phyloP scores from a whole-genome alignment of 2,888 invertebrate species.

The Erebia ligea region DNA sequence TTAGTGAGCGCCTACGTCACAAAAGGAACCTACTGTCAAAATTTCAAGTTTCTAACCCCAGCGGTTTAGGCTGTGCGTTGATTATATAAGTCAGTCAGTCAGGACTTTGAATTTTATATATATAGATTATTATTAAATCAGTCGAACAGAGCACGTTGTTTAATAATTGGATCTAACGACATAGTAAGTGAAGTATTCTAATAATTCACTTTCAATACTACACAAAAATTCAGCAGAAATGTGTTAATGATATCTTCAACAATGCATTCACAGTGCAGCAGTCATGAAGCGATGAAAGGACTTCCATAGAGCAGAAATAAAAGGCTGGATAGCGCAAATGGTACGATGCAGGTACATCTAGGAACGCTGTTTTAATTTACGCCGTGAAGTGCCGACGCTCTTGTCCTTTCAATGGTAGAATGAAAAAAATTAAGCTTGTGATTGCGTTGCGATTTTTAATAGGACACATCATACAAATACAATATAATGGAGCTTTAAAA shows the following conservation, averaged over 20 bases:
- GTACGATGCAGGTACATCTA: constrained; percentile 21
- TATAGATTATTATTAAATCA: too few relatives aligned
- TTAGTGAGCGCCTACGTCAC: too few relatives aligned
- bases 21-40: too few relatives aligned
- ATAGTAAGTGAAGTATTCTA: too few relatives aligned
- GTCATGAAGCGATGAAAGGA: constrained; percentile 12
- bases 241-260: constrained; percentile 14
- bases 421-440: constrained; percentile 20
- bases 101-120: too few relatives aligned
- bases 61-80: too few relatives aligned
- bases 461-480: neutral
- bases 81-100: too few relatives aligned
- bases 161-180: too few relatives aligned
- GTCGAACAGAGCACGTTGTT: too few relatives aligned
- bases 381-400: constrained; percentile 19
- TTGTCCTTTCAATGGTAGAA: constrained; percentile 20
- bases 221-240: constrained; percentile 4
- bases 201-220: neutral
- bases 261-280: constrained; percentile 11
- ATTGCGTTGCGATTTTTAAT: constrained; percentile 20
- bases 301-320: constrained; percentile 15
- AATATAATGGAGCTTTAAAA: neutral
- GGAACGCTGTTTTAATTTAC: constrained; percentile 23
- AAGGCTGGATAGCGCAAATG: constrained; percentile 19
- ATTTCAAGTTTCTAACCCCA: too few relatives aligned